These are phyloP conservation scores for Neoarius graeffei DNA, from an alignment of 2,113 vertebrate genomes.

Conservation along the genomic window DNA sequence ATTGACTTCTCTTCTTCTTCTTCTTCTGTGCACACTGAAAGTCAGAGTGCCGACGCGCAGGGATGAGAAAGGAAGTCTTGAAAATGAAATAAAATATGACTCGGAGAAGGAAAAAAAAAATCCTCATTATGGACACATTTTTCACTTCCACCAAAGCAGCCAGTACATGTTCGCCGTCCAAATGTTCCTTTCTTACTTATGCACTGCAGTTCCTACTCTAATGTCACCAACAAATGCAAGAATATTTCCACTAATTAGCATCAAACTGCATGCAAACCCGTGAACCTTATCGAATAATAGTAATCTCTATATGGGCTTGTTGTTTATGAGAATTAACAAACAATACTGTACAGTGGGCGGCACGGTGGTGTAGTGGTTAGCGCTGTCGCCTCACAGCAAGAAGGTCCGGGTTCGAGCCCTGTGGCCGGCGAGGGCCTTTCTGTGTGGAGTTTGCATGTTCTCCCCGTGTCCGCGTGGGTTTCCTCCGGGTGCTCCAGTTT, in stretches of 20 bases:
- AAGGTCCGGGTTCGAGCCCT: too few species aligned
- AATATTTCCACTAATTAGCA: not conserved
- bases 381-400: too few species aligned
- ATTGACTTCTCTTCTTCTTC: not conserved
- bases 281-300: not conserved
- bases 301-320: not conserved
- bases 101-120: not conserved
- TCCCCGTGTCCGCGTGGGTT: too few species aligned
- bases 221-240: not conserved
- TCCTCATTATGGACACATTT: not conserved
- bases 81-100: not conserved
- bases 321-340: not conserved
- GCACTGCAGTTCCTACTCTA: not conserved
- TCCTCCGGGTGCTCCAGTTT: too few species aligned
- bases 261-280: not conserved
- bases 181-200: not conserved
- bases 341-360: too few species aligned
- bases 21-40: not conserved
- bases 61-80: not conserved
- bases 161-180: not conserved
- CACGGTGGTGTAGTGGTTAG: too few species aligned
- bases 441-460: too few species aligned
- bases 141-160: not conserved
- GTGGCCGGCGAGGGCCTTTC: too few species aligned
- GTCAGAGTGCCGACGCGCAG: not conserved